phyloP scores from a whole-genome alignment of 2,797 vertebrate species.

The Bovichtus diacanthus region DNA sequence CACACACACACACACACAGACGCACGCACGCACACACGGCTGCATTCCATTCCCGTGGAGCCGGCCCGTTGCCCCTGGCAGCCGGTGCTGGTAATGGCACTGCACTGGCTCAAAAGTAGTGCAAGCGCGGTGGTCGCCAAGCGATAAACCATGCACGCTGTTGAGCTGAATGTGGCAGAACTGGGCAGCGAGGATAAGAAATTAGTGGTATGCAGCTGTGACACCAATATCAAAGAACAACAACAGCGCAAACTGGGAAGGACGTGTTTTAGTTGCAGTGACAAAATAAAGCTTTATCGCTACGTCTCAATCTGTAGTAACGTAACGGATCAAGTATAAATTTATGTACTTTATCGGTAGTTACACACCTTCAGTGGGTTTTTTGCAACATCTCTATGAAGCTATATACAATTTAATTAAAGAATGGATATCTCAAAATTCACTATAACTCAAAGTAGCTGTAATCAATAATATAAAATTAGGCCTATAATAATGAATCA shows the following conservation, averaged over 20 bases:
- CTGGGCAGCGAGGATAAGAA: slow-evolving; percentile 23
- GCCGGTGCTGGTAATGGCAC: slow-evolving; percentile 61
- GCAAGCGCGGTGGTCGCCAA: slow-evolving; percentile 42
- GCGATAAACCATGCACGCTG: slow-evolving; percentile 41
- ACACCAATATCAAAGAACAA: slow-evolving; percentile 20
- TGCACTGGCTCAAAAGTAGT: slow-evolving; percentile 51
- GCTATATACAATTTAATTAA: neutral
- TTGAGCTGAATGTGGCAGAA: slow-evolving; percentile 32
- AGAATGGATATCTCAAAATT: neutral
- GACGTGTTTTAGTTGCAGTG: too few relatives aligned
- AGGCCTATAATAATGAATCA: too few relatives aligned
- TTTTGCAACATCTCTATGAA: too few relatives aligned
- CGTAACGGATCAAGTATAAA: neutral
- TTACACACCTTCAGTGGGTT: neutral
- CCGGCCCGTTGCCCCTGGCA: slow-evolving; percentile 74
- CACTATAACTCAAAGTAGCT: neutral
- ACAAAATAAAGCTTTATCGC: too few relatives aligned
- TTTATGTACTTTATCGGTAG: neutral
- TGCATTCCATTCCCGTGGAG: slow-evolving; percentile 67
- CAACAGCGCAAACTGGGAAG: slow-evolving; percentile 20
- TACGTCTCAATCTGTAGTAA: neutral
- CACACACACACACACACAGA: slow-evolving; percentile 32
- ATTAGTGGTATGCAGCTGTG: slow-evolving; percentile 23
- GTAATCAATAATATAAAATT: too few relatives aligned
- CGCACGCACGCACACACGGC: slow-evolving; percentile 37